Evolutionary conservation across 2,888 invertebrate species (phyloP), one percentile per base, ranked within the genome.

Genomic region (Leucoma salicis): DNA sequence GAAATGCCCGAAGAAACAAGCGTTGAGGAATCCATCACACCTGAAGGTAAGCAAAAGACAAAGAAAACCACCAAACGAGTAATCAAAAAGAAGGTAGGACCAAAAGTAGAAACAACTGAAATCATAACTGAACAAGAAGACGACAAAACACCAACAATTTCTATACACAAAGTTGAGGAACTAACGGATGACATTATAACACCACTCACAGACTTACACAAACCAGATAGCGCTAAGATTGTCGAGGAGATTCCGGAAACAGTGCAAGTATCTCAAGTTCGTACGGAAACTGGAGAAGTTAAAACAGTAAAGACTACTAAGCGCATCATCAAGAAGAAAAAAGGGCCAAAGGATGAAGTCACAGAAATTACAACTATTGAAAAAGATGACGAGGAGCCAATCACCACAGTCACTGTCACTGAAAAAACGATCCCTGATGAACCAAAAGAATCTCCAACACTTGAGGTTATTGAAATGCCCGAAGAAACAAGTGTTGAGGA

Each of bases 381-480:
- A 52, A 57, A 49, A 41, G 63, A 58, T 1, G 54, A 51, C 0
- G 74, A 61, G 32, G 41, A 27, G 2, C 59, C 65, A 0, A 46
- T 58, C 0, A 60, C 52, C 0, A 33, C 32, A 8, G 18, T 52
- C 1, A 36, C 36, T 0, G 43, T 52, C 5, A 43, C 41, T 0
- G 49, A 49, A 35, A n/a, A n/a, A n/a, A n/a, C n/a, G n/a, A n/a
- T n/a, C n/a, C n/a, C n/a, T n/a, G 40, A 42, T 6, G 14, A 37
- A 3, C 10, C 14, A 1, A 43, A 41, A 0, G 34, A 44, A 24
- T 16, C 38, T 2, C 1, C 7, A 14, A 12, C 57, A 64, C 58
- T 67, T 1, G 71, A 78, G 37, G 50, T 56, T 34, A 13, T 57
- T 14, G 66, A 80, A 41, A 47, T 78, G 2, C 0, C 2, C 0